phyloP scores from a whole-genome alignment of 2,888 invertebrate genomes.

The Brenthis hecate region DNA sequence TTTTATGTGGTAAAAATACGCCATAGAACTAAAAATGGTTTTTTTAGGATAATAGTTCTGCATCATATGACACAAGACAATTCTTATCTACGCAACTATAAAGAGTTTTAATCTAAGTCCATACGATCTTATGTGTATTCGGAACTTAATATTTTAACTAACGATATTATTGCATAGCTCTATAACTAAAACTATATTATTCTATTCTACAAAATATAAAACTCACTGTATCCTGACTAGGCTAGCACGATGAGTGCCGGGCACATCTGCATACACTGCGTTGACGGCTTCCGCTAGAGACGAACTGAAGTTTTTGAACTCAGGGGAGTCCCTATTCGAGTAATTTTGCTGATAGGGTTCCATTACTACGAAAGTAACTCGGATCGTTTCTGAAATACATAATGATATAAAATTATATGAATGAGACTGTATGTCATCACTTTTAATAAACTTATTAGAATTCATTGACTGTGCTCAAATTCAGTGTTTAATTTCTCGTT shows the following conservation, averaged over 20 bases:
- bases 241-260: slow-evolving; percentile 83
- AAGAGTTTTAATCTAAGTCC: too few species aligned
- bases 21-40: too few species aligned
- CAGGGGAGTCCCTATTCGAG: slow-evolving; percentile 81
- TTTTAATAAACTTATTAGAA: background rate
- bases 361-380: slow-evolving; percentile 81
- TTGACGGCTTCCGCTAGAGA: slow-evolving; percentile 84
- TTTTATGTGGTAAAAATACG: too few species aligned
- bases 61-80: too few species aligned
- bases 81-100: too few species aligned
- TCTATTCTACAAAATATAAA: background rate
- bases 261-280: slow-evolving; percentile 73
- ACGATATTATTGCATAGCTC: too few species aligned
- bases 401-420: background rate
- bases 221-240: slow-evolving; percentile 88
- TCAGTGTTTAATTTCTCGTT: too few species aligned
- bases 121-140: too few species aligned
- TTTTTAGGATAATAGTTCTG: too few species aligned
- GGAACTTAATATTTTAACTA: too few species aligned
- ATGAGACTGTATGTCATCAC: too few species aligned
- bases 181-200: too few species aligned
- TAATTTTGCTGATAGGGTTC: slow-evolving; percentile 84
- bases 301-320: slow-evolving; percentile 82
- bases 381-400: slow-evolving; percentile 66
- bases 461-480: background rate